A percentile compares a stretch with the other conserved stretches of the same genome.
These are phyloP conservation scores for Glaucomys volans DNA, from an alignment of 2,113 vertebrate species.

Conservation along the genomic window DNA sequence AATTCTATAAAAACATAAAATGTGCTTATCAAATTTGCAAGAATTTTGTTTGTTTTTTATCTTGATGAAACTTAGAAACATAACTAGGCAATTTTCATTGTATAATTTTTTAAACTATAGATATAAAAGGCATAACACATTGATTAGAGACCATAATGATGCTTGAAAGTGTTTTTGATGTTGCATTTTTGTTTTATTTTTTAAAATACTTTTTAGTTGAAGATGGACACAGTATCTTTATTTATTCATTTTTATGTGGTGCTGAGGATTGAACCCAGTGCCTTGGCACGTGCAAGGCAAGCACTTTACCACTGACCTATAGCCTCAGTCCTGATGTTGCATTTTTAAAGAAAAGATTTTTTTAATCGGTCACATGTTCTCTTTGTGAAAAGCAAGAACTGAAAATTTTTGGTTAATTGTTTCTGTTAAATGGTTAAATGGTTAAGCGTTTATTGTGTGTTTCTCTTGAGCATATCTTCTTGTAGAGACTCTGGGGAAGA, in stretches of 20 bases:
- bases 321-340: background rate
- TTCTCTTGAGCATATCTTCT: constrained; percentile 8
- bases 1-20: background rate
- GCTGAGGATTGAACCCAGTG: no score
- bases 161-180: constrained; percentile 8
- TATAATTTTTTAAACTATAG: constrained; percentile 5
- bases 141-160: background rate
- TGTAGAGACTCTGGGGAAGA: background rate
- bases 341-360: background rate
- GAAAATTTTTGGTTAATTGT: background rate
- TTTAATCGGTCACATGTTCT: background rate
- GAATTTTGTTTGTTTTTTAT: constrained; percentile 13
- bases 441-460: background rate
- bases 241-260: no score
- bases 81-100: constrained; percentile 18
- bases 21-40: background rate
- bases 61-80: background rate
- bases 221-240: no score
- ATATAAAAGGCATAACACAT: background rate
- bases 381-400: background rate
- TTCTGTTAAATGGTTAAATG: background rate
- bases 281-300: no score
- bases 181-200: background rate
- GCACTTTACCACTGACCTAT: no score
- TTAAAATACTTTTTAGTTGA: no score